Evolutionary conservation across 2,888 invertebrate genomes (phyloP), one percentile per base, ranked within the genome.

Genomic region (Oscheius myriophilus): DNA sequence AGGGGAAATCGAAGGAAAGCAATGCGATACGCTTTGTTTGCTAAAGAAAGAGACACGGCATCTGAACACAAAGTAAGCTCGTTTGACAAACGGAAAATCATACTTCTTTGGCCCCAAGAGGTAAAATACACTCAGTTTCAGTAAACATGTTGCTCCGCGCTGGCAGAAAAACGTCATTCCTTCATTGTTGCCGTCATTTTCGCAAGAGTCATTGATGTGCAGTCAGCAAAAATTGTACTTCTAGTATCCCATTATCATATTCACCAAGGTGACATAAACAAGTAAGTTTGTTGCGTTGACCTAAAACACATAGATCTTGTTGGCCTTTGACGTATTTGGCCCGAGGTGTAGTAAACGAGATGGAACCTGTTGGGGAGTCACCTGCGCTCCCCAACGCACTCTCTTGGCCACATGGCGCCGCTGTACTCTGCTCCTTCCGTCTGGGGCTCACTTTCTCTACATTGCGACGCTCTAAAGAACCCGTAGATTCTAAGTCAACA

Each of bases 21-120:
- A 46, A 61, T 61, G 61, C 61, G 26, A 61, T 39, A 61, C 61
- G 46, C 61, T 49, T 58, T 59, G 59, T 61, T 61, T 61, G 61
- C 61, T 26, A 49, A 61, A 25, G 49, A 61, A 61, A 49, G 61
- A 61, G 61, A 61, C 45, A 43, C 45, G 21, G 59, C 45, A 58
- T 61, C 61, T 46, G 61, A 61, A 49, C 23, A 49, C 18, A 23
- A 49, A 23, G 23, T 18, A 23, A 49, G 61, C 33, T 61, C 61
- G 18, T 26, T 14, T 26, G 33, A 61, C 61, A 46, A 61, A 61
- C 46, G 49, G 33, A 57, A 42, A 18, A 23, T 18, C 51, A n/a
- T 12, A 18, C 21, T 51, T 18, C 12, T 51, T 51, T 51, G 51
- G 21, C 21, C 25, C 25, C 51, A 12, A 51, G 18, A n/a, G 12